These are phyloP conservation scores for Drosophila anceps DNA, from an alignment of 2,888 invertebrate species.

Conservation along the genomic window DNA sequence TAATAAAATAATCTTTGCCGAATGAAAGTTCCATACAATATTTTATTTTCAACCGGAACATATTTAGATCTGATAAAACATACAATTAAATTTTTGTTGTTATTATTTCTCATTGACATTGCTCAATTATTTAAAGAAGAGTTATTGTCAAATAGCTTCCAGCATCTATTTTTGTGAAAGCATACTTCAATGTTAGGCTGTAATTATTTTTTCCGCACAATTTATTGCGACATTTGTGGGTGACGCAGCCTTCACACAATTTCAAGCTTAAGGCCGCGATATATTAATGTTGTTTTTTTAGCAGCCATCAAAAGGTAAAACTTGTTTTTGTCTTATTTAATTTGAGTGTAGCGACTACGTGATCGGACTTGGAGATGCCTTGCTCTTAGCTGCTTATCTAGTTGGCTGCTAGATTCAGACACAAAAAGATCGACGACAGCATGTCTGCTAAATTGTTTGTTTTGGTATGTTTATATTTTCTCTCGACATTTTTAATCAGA, in stretches of 20 bases:
- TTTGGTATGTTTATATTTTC: slow-evolving; percentile 16
- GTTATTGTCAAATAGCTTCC: not conserved
- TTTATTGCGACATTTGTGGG: slow-evolving; percentile 33
- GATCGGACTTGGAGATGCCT: slow-evolving; percentile 29
- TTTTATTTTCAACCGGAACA: not conserved
- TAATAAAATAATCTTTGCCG: not conserved
- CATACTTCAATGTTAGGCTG: not conserved
- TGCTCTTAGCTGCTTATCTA: slow-evolving; percentile 20
- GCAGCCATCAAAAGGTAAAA: slow-evolving; percentile 19
- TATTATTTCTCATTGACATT: not conserved
- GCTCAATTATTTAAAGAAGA: not conserved
- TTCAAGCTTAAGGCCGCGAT: slow-evolving; percentile 24
- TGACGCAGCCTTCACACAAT: slow-evolving; percentile 32
- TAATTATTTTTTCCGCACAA: slow-evolving; percentile 9
- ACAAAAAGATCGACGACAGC: slow-evolving; percentile 25
- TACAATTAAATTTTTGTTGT: not conserved
- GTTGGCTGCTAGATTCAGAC: slow-evolving; percentile 24
- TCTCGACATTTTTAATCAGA: not conserved
- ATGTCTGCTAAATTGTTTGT: slow-evolving; percentile 30
- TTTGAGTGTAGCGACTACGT: slow-evolving; percentile 18
- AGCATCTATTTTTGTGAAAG: not conserved
- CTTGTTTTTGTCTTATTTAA: slow-evolving; percentile 42
- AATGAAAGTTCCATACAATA: not conserved
- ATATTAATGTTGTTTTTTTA: slow-evolving; percentile 13
- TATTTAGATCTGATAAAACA: not conserved